Base-by-base conservation (phyloP, 1,140 invertebrate genomes). In the Drosophila gunungcola region DNA sequence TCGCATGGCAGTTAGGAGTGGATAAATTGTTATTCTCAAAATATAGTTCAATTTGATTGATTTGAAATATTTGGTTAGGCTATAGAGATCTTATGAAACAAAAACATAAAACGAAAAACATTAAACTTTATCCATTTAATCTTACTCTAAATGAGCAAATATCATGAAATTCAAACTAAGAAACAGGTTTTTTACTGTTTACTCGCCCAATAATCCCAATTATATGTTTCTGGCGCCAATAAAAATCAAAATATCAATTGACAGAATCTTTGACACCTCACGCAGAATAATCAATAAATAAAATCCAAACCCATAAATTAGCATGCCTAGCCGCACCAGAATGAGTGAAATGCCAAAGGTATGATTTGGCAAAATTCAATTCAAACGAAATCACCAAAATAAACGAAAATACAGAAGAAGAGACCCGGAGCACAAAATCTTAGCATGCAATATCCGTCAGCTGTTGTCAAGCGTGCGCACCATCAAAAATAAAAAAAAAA, bases 401-500 rank as follows among this genome's bases (percentile, higher is more conserved):
- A 55, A 36, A 52, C 42, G n/a, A 58, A 62, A 60, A 75, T 53
- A 32, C 39, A 58, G 45, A 32, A 68, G 43, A 61, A 45, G 52
- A 48, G 43, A 38, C 46, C 12, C 46, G n/a, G 32, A 13, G 11
- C 27, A 13, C n/a, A 21, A 63, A 34, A 65, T 43, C 12, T 43
- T 34, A 29, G 27, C 52, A 13, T 16, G 27, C 65, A 39, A 65
- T 49, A 53, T 58, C 53, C 69, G 60, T 36, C 69, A 74, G 72
- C 73, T 65, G 62, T 85, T 84, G 81, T 73, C 81, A 84, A 77
- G 77, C 73, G 55, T 16, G 42, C 45, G 62, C 16, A 46, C 41
- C 21, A 29, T 60, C 43, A 61, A 56, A 68, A 55, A 53, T 43
- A 6, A 67, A 38, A 38, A n/a, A 25, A n/a, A 25, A 43, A 46